Conservation (phyloP, 2,797 vertebrate genomes). For the Mallotus villosus region DNA sequence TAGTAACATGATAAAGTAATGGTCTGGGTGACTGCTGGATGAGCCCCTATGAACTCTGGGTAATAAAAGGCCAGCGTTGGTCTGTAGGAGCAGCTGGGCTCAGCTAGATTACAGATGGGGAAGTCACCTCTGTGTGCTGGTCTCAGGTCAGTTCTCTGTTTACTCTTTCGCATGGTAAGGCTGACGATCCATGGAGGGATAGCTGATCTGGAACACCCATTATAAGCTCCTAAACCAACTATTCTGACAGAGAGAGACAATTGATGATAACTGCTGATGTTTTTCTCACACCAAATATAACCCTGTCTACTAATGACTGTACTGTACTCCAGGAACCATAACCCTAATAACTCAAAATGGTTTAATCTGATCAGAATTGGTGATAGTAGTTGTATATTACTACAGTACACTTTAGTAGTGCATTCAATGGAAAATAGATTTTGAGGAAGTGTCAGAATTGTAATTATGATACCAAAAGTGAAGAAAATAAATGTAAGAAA, state of each 20-base stretch:
- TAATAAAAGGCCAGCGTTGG: conserved; percentile 23
- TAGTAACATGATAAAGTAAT: conserved; percentile 26
- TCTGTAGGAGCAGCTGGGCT: conserved; percentile 27
- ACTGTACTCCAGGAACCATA: too few species aligned
- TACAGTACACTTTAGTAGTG: too few species aligned
- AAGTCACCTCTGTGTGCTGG: not conserved
- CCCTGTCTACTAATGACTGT: too few species aligned
- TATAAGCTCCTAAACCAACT: not conserved
- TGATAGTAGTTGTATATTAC: too few species aligned
- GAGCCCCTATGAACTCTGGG: conserved; percentile 26
- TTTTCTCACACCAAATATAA: too few species aligned
- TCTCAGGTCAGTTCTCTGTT: not conserved
- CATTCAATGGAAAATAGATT: too few species aligned
- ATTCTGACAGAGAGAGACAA: too few species aligned
- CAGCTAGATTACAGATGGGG: conserved; percentile 28
- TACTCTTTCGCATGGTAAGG: too few species aligned
- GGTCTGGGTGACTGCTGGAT: conserved; percentile 12
- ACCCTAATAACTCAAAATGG: too few species aligned
- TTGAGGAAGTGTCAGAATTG: not conserved
- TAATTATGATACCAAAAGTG: too few species aligned
- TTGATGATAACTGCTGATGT: too few species aligned
- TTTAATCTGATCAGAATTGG: too few species aligned
- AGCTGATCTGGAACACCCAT: not conserved
- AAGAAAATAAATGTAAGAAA: not conserved
- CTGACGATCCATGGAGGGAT: not conserved